Evolutionary conservation across 2,888 invertebrate species (phyloP).

Genomic region (Amphipyra berbera): DNA sequence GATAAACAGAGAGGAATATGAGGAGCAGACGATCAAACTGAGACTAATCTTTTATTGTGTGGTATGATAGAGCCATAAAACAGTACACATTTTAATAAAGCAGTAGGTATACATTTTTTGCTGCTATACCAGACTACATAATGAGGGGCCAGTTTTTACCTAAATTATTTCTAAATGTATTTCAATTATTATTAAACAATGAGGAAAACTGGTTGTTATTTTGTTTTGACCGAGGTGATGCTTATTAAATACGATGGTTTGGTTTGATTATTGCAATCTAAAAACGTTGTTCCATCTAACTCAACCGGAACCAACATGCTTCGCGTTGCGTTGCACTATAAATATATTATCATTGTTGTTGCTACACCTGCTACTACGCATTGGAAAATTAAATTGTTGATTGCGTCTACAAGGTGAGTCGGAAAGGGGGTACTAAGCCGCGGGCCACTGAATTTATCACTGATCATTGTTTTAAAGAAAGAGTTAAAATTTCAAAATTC

Average conservation of each 20-base stretch:
- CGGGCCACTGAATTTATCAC: too few relatives aligned
- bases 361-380: conserved; percentile 2
- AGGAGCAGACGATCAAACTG: too few relatives aligned
- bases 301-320: conserved; percentile 28
- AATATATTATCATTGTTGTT: conserved; percentile 28
- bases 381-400: conserved; percentile 16
- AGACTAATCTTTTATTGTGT: too few relatives aligned
- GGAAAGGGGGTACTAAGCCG: too few relatives aligned
- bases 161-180: conserved; percentile 9
- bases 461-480: too few relatives aligned
- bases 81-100: background rate
- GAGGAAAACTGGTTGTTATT: conserved; percentile 13
- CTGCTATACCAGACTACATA: background rate
- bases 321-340: conserved; percentile 19
- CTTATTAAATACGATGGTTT: background rate
- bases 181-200: conserved; percentile 4
- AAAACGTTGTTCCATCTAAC: conserved; percentile 12
- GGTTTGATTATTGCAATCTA: conserved; percentile 9
- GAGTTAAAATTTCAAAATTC: too few relatives aligned
- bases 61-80: too few relatives aligned
- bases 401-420: too few relatives aligned
- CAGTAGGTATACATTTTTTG: background rate
- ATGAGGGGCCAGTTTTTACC: conserved; percentile 4
- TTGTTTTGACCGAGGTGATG: conserved; percentile 9
- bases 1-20: too few relatives aligned